phyloP scores from a whole-genome alignment of 2,888 invertebrate species.

The Lagria hirta region DNA sequence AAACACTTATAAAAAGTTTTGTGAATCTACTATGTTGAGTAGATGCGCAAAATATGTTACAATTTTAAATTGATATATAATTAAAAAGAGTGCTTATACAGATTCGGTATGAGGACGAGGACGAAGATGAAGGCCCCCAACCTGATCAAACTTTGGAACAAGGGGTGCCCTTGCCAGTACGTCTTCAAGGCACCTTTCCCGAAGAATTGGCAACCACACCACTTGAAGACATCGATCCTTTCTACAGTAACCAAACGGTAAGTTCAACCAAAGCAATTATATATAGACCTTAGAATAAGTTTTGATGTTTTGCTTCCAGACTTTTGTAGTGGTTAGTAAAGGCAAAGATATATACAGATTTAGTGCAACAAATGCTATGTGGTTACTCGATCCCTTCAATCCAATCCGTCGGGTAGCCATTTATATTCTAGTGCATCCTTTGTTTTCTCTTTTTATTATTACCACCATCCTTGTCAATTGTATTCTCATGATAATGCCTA shows the following conservation, averaged over 20 bases:
- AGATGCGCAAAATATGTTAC: no score
- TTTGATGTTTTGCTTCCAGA: conserved; percentile 69
- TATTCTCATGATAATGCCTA: conserved; percentile 98
- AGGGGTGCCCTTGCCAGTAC: conserved; percentile 93
- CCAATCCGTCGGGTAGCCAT: conserved; percentile 97
- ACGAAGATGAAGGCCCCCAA: conserved; percentile 96
- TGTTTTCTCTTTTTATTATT: conserved; percentile 98
- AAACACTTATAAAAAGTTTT: no score
- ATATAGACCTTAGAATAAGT: no score
- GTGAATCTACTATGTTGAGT: no score
- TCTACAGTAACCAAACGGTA: conserved; percentile 93
- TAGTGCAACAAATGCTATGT: conserved; percentile 95
- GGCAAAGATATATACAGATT: conserved; percentile 99
- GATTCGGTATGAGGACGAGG: conserved; percentile 96
- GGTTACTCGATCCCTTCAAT: conserved; percentile 95
- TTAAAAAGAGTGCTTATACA: conserved; percentile 53
- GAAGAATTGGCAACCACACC: conserved; percentile 94
- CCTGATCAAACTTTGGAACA: conserved; percentile 96
- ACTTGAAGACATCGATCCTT: conserved; percentile 97
- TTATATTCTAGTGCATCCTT: conserved; percentile 96
- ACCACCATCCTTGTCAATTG: conserved; percentile 98
- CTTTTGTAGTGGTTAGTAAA: conserved; percentile 98
- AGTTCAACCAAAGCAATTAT: no score
- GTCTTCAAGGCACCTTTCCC: conserved; percentile 92
- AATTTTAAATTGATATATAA: no score